Evolutionary conservation across 2,797 vertebrate genomes (phyloP), one percentile per base, ranked within the genome.

Genomic region (Microchirus variegatus): DNA sequence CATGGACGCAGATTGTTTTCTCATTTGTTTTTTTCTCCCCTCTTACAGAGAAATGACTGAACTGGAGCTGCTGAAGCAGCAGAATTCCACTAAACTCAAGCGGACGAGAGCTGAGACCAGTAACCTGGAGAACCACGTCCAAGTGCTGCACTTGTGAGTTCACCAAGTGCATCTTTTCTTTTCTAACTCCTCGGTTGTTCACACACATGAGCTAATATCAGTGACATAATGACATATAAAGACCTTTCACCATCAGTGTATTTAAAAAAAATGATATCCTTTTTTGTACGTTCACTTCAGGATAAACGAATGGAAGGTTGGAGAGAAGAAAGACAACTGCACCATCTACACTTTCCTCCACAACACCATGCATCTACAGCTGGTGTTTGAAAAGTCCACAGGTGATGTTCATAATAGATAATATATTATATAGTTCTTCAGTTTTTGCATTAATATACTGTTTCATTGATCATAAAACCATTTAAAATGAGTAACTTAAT

Each of bases 221-320:
- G 31, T 31, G 6, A 31, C 31, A 31, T 31, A 31, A 31, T 31
- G 31, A 31, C 31, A 5, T 31, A 31, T 31, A 8, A 1, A 6
- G 31, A 8, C n/a, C n/a, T 31, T 31, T 31, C 4, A 31, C 31
- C 7, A 8, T 31, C 7, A 1, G 31, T 31, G 7, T 31, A 31
- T 6, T 31, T 6, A 31, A 31, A 31, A 31, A 6, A 31, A 42
- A 6, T 13, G 5, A 15, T 42, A 13, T 14, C 13, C 13, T 14
- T 14, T 5, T 15, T 42, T 17, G 9, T 3, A 17, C 10, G 14
- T 44, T 46, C 22, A 49, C 59, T 51, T 59, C 68, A 94, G 93
- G 65, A 3, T 94, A 43, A 92, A 80, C 51, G 93, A 94, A 71
- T 94, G 92, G 92, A 89, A 56, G 59, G 36, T 92, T 18, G 64